These are phyloP conservation scores for Cebuella pygmaea DNA, from an alignment of 2,797 vertebrate species.

Conservation along the genomic window DNA sequence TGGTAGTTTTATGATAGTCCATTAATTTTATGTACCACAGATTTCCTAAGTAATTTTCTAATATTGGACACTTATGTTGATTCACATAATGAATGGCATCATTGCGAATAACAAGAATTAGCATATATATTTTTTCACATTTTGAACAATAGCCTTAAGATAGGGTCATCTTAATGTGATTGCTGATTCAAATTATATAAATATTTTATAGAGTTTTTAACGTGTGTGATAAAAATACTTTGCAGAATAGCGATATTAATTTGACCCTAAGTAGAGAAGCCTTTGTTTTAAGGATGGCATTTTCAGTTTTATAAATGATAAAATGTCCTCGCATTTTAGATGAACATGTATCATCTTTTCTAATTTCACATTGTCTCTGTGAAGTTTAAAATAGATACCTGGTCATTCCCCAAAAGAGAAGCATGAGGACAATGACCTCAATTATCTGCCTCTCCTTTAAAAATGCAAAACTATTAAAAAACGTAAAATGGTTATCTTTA, in stretches of 20 bases:
- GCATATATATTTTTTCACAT: not conserved
- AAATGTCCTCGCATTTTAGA: not conserved
- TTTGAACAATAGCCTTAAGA: not conserved
- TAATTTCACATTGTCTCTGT: not conserved
- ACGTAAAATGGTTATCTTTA: not conserved
- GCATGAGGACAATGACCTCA: not conserved
- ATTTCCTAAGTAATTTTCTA: not conserved
- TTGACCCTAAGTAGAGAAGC: not conserved
- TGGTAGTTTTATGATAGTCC: not conserved
- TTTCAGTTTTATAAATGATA: not conserved
- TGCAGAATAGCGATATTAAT: not conserved
- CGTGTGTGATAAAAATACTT: not conserved
- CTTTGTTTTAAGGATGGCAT: not conserved
- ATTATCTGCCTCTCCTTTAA: not conserved
- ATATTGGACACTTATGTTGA: not conserved
- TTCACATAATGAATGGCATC: not conserved
- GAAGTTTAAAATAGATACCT: conserved; percentile 11
- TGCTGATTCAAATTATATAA: not conserved
- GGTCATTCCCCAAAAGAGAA: not conserved
- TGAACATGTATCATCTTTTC: not conserved
- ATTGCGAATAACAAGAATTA: not conserved
- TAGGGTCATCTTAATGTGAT: not conserved
- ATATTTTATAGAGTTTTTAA: not conserved
- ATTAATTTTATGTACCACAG: not conserved
- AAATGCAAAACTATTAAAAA: not conserved